Evolutionary conservation across 2,888 invertebrate genomes (phyloP).

Genomic region (Mimumesa dahlbomi): DNA sequence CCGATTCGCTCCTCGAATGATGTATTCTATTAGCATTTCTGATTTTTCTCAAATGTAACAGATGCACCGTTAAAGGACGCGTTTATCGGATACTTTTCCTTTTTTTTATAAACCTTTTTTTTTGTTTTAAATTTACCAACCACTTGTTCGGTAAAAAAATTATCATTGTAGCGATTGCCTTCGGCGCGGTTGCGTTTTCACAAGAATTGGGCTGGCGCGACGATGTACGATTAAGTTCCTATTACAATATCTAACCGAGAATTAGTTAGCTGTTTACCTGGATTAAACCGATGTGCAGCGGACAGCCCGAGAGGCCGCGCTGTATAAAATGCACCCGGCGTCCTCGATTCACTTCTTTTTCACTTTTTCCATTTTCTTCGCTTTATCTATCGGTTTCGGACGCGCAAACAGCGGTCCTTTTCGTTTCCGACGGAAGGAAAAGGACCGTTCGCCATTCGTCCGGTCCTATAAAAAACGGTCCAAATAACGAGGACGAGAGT

Average conservation of each 20-base stretch:
- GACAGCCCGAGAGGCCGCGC: constrained; percentile 45
- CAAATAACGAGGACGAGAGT: not conserved
- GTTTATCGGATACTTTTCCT: too few species aligned
- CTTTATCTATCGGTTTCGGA: too few species aligned
- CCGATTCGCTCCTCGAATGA: too few species aligned
- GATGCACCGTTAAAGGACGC: too few species aligned
- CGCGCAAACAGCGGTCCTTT: too few species aligned
- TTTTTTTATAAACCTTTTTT: too few species aligned
- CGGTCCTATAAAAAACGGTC: not conserved
- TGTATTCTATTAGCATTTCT: too few species aligned
- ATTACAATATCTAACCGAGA: constrained; percentile 70
- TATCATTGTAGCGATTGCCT: constrained; percentile 2
- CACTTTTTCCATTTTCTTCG: not conserved
- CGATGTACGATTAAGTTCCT: constrained; percentile 73
- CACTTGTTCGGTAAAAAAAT: not conserved
- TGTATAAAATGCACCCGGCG: not conserved
- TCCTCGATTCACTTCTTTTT: constrained; percentile 2
- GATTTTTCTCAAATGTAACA: too few species aligned
- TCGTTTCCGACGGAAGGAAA: not conserved
- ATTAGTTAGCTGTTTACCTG: constrained; percentile 67
- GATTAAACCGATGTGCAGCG: constrained; percentile 53
- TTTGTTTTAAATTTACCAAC: constrained; percentile 9
- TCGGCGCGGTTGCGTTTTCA: constrained; percentile 28
- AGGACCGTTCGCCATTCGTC: not conserved
- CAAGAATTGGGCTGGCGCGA: constrained; percentile 48